Percentiles rank a stretch among this genome's conserved stretches.
Conservation (phyloP, 2,113 vertebrate species). For the Eulemur macaco region DNA sequence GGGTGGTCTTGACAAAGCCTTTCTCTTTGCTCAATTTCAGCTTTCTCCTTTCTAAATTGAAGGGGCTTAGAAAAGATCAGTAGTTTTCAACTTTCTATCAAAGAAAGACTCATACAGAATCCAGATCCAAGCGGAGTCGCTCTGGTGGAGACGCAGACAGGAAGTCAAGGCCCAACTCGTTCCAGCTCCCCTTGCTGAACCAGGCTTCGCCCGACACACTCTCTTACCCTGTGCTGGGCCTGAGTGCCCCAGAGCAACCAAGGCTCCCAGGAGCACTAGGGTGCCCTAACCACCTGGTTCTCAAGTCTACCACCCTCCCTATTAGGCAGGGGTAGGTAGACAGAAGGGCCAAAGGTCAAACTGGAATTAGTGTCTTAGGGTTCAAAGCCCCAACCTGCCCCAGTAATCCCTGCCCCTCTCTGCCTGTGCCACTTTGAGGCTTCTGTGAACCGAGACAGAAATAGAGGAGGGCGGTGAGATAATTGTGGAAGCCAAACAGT, state of each 20-base stretch:
- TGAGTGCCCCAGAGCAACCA: background rate
- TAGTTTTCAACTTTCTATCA: background rate
- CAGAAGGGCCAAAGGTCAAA: background rate
- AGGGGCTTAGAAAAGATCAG: background rate
- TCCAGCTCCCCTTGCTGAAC: background rate
- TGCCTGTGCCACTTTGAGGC: background rate
- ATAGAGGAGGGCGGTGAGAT: background rate
- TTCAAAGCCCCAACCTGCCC: background rate
- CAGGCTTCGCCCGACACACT: background rate
- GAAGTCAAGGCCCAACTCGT: background rate
- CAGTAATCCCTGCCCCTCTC: rapidly evolving
- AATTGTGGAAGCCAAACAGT: background rate
- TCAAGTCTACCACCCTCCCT: background rate
- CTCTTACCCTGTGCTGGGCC: background rate
- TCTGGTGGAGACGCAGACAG: background rate
- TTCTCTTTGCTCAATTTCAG: background rate
- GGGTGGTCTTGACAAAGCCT: background rate
- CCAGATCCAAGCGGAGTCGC: background rate
- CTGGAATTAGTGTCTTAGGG: background rate
- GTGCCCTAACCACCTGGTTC: background rate
- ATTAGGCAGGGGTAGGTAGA: background rate
- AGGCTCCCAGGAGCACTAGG: background rate
- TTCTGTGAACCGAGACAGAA: background rate
- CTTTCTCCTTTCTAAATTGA: background rate
- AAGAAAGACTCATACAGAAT: background rate